Percentiles rank a stretch among this genome's conserved stretches.
Evolutionary conservation across 2,797 vertebrate genomes (phyloP).

Genomic region (Micrastur ruficollis): DNA sequence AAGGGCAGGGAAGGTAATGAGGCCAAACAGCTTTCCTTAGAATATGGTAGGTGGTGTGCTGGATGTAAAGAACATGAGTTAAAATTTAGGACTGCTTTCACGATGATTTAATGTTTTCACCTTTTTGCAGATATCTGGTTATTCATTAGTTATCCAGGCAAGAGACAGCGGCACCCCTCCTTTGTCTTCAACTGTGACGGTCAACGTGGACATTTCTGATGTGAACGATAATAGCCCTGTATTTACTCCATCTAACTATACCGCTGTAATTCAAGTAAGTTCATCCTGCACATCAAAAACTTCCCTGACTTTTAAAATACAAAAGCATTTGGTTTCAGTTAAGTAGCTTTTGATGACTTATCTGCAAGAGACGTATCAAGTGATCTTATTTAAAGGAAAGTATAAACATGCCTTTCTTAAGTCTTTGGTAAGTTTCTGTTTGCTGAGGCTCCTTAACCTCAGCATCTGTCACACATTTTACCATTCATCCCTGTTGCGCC

Average conservation of each 20-base stretch:
- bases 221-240: conserved; percentile 93
- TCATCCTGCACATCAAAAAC: conserved; percentile 17
- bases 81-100: neutral
- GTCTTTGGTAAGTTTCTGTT: neutral
- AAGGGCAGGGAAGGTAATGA: neutral
- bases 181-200: conserved; percentile 87
- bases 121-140: conserved; percentile 85
- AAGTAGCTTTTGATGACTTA: conserved; percentile 11
- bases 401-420: neutral
- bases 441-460: neutral
- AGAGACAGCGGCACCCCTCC: conserved; percentile 85
- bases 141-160: conserved; percentile 86
- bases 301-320: conserved; percentile 28
- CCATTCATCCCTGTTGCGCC: neutral
- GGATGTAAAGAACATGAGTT: neutral
- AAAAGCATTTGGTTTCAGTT: neutral
- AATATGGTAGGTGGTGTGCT: neutral
- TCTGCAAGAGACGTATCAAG: neutral
- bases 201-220: conserved; percentile 93
- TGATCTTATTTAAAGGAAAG: neutral
- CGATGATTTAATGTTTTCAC: neutral
- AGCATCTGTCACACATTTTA: neutral
- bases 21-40: neutral
- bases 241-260: conserved; percentile 90
- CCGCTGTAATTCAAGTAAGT: conserved; percentile 91